phyloP scores from a whole-genome alignment of 2,888 invertebrate genomes.

The Acheta domesticus region DNA sequence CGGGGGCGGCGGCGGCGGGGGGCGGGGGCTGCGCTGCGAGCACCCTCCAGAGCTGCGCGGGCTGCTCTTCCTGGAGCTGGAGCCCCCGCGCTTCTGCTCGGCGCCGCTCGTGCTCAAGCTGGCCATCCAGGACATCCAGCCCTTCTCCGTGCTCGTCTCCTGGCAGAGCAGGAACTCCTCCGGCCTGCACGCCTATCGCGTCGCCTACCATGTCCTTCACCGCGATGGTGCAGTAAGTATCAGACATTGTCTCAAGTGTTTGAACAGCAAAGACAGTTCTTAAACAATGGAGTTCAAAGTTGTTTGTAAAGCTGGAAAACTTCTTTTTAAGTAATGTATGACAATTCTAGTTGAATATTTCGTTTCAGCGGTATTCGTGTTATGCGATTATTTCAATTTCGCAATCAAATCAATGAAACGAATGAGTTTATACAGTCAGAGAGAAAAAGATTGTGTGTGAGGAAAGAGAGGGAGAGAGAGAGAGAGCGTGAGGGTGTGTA shows the following conservation, averaged over 20 bases:
- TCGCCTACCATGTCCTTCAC: slow-evolving; percentile 74
- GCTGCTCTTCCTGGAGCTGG: slow-evolving; percentile 69
- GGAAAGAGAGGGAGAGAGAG: too few relatives aligned
- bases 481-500: too few relatives aligned
- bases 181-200: slow-evolving; percentile 74
- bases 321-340: background rate
- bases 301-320: too few relatives aligned
- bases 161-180: slow-evolving; percentile 64
- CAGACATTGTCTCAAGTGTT: too few relatives aligned
- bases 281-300: too few relatives aligned
- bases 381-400: too few relatives aligned
- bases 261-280: too few relatives aligned
- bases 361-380: too few relatives aligned
- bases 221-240: slow-evolving; percentile 55
- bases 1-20: background rate
- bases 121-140: slow-evolving; percentile 83
- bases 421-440: too few relatives aligned
- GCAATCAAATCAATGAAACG: too few relatives aligned
- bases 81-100: slow-evolving; percentile 80
- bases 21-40: slow-evolving; percentile 64
- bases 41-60: slow-evolving; percentile 77
- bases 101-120: slow-evolving; percentile 77
- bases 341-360: too few relatives aligned
- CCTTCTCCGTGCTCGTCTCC: slow-evolving; percentile 79
- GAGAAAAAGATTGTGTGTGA: too few relatives aligned